Evolutionary conservation across 1,140 invertebrate genomes (phyloP).

Genomic region (Leptinotarsa texana): DNA sequence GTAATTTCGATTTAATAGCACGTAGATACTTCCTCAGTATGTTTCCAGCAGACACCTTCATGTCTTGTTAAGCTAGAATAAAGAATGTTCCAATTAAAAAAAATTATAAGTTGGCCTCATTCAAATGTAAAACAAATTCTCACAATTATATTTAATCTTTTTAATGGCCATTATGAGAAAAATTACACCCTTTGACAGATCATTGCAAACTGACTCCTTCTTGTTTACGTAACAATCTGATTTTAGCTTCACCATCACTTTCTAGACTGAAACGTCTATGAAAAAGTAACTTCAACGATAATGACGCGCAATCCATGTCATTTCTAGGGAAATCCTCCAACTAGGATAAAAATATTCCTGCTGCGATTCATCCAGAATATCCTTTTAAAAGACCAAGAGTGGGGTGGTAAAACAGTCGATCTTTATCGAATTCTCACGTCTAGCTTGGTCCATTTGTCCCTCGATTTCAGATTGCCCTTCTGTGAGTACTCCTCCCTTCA

Average conservation of each 20-base stretch:
- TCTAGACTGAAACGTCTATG: no score
- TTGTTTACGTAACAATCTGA: not conserved
- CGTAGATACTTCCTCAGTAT: no score
- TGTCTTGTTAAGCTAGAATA: no score
- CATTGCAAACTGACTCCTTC: not conserved
- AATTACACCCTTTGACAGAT: not conserved
- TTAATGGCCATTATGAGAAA: not conserved
- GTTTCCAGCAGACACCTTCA: no score
- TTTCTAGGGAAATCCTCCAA: not conserved
- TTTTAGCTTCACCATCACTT: not conserved
- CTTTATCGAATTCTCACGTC: slow-evolving; percentile 54
- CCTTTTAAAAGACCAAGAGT: not conserved
- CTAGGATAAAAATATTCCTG: not conserved
- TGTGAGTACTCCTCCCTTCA: slow-evolving; percentile 33
- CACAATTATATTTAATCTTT: not conserved
- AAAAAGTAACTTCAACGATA: no score
- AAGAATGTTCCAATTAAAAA: no score
- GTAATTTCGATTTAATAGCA: no score
- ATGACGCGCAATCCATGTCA: no score
- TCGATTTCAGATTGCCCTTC: slow-evolving; percentile 47
- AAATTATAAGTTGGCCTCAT: no score
- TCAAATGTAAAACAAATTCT: no score
- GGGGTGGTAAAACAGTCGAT: slow-evolving; percentile 43
- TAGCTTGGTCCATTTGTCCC: slow-evolving; percentile 38
- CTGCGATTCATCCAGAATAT: slow-evolving; percentile 1